Base-by-base conservation (phyloP, 2,797 vertebrate species). In the Trematomus bernacchii region DNA sequence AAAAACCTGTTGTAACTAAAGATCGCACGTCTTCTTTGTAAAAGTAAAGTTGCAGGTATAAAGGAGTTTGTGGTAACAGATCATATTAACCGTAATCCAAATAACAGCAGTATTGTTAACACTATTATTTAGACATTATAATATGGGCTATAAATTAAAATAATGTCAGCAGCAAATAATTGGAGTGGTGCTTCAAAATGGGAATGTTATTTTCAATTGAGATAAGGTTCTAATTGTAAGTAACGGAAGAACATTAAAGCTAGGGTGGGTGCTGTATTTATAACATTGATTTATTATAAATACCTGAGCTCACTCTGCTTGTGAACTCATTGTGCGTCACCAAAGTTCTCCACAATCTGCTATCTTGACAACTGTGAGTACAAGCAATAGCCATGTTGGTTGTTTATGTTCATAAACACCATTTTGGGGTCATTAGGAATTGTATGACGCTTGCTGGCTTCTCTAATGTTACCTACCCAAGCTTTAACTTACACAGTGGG, bases 111-210 rank as follows among this genome's bases (percentile, higher is more conserved):
- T 37, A 33, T 40, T 27, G 48, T 50, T 33, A 33, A 40, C 11
- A 54, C 42, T 33, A 48, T 13, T 44, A 60, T 58, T 65, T 33
- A 14, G 19, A 52, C 12, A 14, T 40, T 3, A 1, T 18, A 40
- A 33, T 46, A 52, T 23, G 13, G 21, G 6, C 60, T 52, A 60
- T 65, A 10, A 61, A 62, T 48, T 6, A 27, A 75, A 66, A 62
- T 64, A 55, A 10, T 64, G 16, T 73, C 21, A 68, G 37, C 30
- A 73, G 50, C 48, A 70, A 60, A 77, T 40, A 37, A 68, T 18
- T 70, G 4, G n/a, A 66, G 47, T 46, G 18, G 42, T 33, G 48
- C 30, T 75, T 82, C 21, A 51, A 66, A 82, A 52, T 19, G 50
- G 11, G 42, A 3, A 61, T 42, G 50, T 66, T 15, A 48, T 48